Base-by-base conservation (phyloP, 2,797 vertebrate genomes). In the Cynodonichthys magdalenae region DNA sequence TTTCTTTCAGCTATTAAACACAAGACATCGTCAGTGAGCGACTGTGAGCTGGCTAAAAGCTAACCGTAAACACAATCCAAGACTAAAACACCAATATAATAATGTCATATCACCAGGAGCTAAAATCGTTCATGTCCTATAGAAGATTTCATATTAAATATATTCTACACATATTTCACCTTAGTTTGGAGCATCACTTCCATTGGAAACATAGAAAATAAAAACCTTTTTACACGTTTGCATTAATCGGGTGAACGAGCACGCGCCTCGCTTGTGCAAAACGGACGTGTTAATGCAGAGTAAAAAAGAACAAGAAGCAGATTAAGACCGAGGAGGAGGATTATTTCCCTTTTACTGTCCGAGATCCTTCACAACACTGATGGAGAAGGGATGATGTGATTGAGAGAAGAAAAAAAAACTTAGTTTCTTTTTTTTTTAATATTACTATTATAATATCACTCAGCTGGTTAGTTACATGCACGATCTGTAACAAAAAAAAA, bases 101-200 rank as follows among this genome's bases (percentile, higher is more conserved):
- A 90, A 83, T 89, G 82, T 74, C 24, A 94, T 94, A 94, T 94
- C 94, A 91, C 92, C 94, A 92, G 94, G 87, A 94, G 95, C 95
- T 96, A 96, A 93, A 95, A 92, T 95, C 95, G 94, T 95, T 94
- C 24, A 95, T 90, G 89, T 92, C 94, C 94, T 96, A 95, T 93
- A 95, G 93, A 96, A 94, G 93, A 94, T 94, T 24, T 95, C 95
- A 95, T 95, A 96, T 98, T 98, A 98, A 96, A 98, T 98, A 97
- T 97, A 97, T 95, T 96, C 96, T 98, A 98, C 96, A 97, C 90
- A 27, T 68, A 87, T 96, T 94, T 24, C 24, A 94, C 94, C 94
- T 95, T 94, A 93, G 89, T 92, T 91, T 94, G 93, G 94, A 95
- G 95, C 93, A 92, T 91, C 88, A 94, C 93, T 95, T 94, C 95